A percentile compares a stretch with the other conserved stretches of the same genome.
Evolutionary conservation across 2,797 vertebrate species (phyloP).

Genomic region (Calcarius lapponicus): DNA sequence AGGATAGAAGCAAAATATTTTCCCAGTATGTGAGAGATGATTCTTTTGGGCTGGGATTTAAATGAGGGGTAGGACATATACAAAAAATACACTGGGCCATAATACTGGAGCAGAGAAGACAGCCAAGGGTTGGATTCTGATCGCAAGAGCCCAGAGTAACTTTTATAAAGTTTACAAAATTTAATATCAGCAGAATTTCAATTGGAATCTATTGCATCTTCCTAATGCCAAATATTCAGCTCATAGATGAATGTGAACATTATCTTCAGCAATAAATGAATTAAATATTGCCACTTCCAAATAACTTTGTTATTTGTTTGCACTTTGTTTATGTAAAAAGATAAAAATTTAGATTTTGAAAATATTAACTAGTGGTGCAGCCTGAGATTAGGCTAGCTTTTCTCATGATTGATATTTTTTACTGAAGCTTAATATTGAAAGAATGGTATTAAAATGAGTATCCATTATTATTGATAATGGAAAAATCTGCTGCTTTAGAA

Average conservation of each 20-base stretch:
- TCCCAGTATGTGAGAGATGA: background rate
- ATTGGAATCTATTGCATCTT: background rate
- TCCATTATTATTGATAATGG: conserved; percentile 9
- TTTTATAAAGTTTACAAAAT: background rate
- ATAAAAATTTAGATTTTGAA: background rate
- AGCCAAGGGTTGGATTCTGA: background rate
- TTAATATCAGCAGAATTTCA: background rate
- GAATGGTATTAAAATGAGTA: background rate
- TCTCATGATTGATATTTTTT: background rate
- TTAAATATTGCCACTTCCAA: background rate
- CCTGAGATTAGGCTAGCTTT: background rate
- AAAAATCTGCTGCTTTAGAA: conserved; percentile 29
- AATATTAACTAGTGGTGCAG: background rate
- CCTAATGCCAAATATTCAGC: background rate
- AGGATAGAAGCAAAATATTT: conserved; percentile 11
- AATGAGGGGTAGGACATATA: background rate
- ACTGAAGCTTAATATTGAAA: background rate
- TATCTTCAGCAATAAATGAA: background rate
- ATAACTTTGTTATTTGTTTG: background rate
- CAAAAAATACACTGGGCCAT: background rate
- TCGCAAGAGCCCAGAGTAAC: background rate
- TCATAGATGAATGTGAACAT: background rate
- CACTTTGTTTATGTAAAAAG: background rate
- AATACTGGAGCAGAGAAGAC: background rate
- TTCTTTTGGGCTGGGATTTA: background rate